Base-by-base conservation (phyloP, 2,888 invertebrate species). In the Harpagoxenus sublaevis region DNA sequence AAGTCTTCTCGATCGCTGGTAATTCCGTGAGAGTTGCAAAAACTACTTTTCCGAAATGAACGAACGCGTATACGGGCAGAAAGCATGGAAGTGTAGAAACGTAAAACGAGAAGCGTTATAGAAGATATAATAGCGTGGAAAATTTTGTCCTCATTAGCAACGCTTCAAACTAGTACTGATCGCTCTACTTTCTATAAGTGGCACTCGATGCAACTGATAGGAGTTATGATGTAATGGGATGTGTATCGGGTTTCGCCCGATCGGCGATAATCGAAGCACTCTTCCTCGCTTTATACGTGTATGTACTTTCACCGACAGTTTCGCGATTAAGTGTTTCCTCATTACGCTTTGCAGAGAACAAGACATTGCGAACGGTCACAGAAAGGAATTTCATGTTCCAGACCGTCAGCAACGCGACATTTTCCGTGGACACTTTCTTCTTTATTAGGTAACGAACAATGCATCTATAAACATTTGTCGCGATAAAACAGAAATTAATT, bases 361-460 rank as follows among this genome's bases (percentile, higher is more conserved):
- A 98, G 96, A 97, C 96, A 57, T 96, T 97, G 94, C 96, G 98
- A 73, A 96, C 96, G 1, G 96, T 98, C 87, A 97, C 97, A 0
- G 98, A 98, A 94, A 96, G 97, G 82, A 97, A 97, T 91, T 97
- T 97, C 94, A 96, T 97, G 95, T 98, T 97, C 95, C 98, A 98
- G 94, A 97, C 98, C 0, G 97, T 98, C 84, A 97, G 98, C 84
- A 98, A 98, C 94, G 98, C 98, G 0, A 97, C 98, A 8, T 98
- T 97, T 94, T 98, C 98, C 70, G 98, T 98, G 63, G 98, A 98
- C 93, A 97, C 98, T 6, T 98, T 98, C 95, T 98, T 98, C 95
- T 98, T 98, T 92, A 97, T 98, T 89, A 98, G 98, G 97, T 98
- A 93, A 93, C 92, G 73, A 4, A 65, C n/a, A 15, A 57, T 42